phyloP scores from a whole-genome alignment of 2,888 invertebrate genomes.

The Eurytoma adleriae region DNA sequence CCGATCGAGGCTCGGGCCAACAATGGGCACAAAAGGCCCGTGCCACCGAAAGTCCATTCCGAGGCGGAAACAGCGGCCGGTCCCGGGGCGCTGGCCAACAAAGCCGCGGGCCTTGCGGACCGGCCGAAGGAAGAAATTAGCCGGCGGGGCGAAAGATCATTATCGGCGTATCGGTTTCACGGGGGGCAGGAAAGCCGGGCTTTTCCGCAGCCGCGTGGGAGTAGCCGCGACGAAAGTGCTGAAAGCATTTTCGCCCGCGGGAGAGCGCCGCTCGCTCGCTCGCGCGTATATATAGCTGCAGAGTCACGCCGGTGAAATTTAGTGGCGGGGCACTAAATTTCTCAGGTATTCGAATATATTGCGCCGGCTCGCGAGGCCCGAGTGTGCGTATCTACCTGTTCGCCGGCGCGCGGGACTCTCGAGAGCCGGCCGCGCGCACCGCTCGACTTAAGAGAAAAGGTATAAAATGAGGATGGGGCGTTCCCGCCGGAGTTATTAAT shows the following conservation, averaged over 20 bases:
- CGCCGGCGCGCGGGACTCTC: slow-evolving; percentile 25
- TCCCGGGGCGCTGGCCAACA: too few species aligned
- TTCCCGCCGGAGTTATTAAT: slow-evolving; percentile 75
- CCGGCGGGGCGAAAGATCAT: too few species aligned
- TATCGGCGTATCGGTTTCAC: too few species aligned
- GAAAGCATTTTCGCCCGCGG: slow-evolving; percentile 62
- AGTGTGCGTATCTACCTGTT: slow-evolving; percentile 68
- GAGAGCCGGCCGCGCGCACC: slow-evolving; percentile 46
- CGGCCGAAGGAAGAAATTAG: too few species aligned
- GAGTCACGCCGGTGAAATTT: slow-evolving; percentile 71
- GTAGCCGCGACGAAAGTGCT: slow-evolving; percentile 49
- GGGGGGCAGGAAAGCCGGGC: not conserved
- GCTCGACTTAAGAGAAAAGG: slow-evolving; percentile 75
- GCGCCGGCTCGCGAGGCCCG: slow-evolving; percentile 39
- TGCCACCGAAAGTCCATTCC: too few species aligned
- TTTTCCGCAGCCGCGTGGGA: slow-evolving; percentile 3
- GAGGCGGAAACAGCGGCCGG: too few species aligned
- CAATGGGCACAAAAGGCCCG: too few species aligned
- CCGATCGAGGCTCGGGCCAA: too few species aligned
- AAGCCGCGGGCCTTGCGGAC: too few species aligned
- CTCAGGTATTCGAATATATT: slow-evolving; percentile 75
- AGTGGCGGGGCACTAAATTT: slow-evolving; percentile 73
- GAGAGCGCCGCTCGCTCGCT: slow-evolving; percentile 55
- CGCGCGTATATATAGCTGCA: slow-evolving; percentile 45
- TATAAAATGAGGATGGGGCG: slow-evolving; percentile 75